Conservation (phyloP, 2,113 vertebrate species). For the Caranx melampygus region DNA sequence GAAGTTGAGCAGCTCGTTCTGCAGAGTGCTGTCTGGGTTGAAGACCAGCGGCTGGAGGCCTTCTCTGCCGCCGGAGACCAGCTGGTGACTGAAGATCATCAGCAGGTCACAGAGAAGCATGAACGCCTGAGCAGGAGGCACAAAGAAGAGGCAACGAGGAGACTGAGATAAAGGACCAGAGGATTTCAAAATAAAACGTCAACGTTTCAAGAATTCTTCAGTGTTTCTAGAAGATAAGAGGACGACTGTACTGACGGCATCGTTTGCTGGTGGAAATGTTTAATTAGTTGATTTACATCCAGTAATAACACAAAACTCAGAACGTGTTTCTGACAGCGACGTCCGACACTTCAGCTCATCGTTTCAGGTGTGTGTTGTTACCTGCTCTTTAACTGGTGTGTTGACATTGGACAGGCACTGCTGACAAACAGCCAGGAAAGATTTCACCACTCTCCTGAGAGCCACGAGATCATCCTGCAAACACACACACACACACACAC, state of each 20-base stretch:
- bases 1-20: constrained; percentile 97
- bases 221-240: neutral
- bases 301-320: too few relatives aligned
- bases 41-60: constrained; percentile 96
- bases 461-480: constrained; percentile 94
- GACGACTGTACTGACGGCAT: too few relatives aligned
- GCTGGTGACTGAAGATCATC: constrained; percentile 99
- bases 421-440: constrained; percentile 97
- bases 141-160: neutral
- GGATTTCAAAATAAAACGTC: neutral
- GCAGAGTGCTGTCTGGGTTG: constrained; percentile 94
- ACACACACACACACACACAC: constrained; percentile 9
- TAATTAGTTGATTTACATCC: too few relatives aligned
- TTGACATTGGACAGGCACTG: constrained; percentile 99
- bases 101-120: constrained; percentile 99
- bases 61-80: constrained; percentile 93
- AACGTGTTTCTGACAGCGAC: too few relatives aligned
- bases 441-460: constrained; percentile 97
- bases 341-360: neutral
- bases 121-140: constrained; percentile 87
- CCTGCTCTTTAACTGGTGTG: constrained; percentile 98
- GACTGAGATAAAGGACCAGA: neutral
- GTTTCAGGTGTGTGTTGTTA: constrained; percentile 52
- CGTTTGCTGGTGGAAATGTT: too few relatives aligned
- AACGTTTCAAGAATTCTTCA: neutral